phyloP scores from a whole-genome alignment of 2,797 vertebrate species.

The Falco peregrinus region DNA sequence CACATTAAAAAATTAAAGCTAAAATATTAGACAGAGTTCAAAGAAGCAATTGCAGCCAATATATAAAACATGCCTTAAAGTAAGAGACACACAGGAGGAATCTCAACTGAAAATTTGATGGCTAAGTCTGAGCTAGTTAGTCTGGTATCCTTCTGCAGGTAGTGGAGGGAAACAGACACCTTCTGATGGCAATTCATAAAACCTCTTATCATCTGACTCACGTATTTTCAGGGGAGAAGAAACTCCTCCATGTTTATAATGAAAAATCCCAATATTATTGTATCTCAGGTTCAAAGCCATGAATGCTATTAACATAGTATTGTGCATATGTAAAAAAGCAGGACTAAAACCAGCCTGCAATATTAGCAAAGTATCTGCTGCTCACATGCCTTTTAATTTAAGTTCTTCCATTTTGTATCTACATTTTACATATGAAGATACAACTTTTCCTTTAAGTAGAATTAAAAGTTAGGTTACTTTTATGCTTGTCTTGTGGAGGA shows the following conservation, averaged over 20 bases:
- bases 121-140: background rate
- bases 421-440: constrained; percentile 18
- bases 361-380: background rate
- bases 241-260: background rate
- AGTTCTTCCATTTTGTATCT: constrained; percentile 46
- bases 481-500: constrained; percentile 26
- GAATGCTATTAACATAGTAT: background rate
- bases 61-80: background rate
- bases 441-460: constrained; percentile 47
- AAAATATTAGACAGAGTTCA: constrained; percentile 23
- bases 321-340: background rate
- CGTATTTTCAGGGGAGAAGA: background rate
- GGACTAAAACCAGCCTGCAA: background rate
- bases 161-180: background rate
- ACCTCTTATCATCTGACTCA: background rate
- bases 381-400: background rate
- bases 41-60: background rate
- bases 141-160: background rate
- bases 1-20: background rate
- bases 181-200: background rate
- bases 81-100: background rate
- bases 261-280: background rate
- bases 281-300: background rate
- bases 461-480: constrained; percentile 61
- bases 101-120: background rate